Conservation (phyloP, 2,888 invertebrate species). For the Cartodere bifasciata region DNA sequence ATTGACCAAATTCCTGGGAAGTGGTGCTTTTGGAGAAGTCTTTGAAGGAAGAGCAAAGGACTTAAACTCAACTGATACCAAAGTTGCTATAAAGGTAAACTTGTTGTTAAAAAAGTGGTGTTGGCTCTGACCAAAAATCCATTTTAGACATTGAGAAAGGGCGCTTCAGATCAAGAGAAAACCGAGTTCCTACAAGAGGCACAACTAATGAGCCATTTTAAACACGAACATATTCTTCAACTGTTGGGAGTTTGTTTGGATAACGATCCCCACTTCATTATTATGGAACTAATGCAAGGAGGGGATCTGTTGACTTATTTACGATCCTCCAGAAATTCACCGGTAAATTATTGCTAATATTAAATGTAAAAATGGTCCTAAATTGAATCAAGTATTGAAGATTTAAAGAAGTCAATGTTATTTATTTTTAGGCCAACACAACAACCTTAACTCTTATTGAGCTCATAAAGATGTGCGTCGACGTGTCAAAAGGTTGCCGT, state of each 20-base stretch:
- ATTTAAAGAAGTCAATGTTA: slow-evolving; percentile 3
- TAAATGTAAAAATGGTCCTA: not conserved
- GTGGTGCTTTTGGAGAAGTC: slow-evolving; percentile 96
- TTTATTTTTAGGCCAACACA: slow-evolving; percentile 40
- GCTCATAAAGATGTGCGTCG: slow-evolving; percentile 83
- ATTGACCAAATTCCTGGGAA: slow-evolving; percentile 78
- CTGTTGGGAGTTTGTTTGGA: slow-evolving; percentile 91
- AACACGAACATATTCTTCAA: slow-evolving; percentile 88
- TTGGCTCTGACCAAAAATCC: too few species aligned
- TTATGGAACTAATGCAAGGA: slow-evolving; percentile 96
- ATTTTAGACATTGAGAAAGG: slow-evolving; percentile 74
- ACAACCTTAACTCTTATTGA: slow-evolving; percentile 67
- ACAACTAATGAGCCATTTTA: slow-evolving; percentile 92
- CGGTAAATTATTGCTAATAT: slow-evolving; percentile 38
- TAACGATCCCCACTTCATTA: slow-evolving; percentile 83
- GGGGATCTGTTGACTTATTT: slow-evolving; percentile 90
- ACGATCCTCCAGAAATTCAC: slow-evolving; percentile 63
- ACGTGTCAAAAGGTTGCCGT: slow-evolving; percentile 89
- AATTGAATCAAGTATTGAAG: not conserved
- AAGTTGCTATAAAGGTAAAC: slow-evolving; percentile 85
- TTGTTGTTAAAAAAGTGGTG: too few species aligned
- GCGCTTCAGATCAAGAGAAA: slow-evolving; percentile 80
- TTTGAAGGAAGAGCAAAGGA: slow-evolving; percentile 80
- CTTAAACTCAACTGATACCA: slow-evolving; percentile 49
- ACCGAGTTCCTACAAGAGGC: slow-evolving; percentile 94